These are phyloP conservation scores for Rhagonycha lutea DNA, from an alignment of 2,888 invertebrate species.

Conservation along the genomic window DNA sequence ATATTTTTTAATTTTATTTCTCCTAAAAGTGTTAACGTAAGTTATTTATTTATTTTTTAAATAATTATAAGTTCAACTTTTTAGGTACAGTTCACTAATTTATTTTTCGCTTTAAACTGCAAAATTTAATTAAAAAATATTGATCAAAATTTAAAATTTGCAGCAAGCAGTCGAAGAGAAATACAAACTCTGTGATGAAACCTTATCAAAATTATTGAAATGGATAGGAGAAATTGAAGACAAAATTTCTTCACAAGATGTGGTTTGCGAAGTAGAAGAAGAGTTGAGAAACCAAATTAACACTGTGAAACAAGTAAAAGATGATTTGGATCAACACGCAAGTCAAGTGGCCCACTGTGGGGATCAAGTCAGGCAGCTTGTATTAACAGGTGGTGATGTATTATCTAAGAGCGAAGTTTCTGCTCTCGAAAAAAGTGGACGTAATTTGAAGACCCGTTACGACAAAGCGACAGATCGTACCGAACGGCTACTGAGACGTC, in stretches of 20 bases:
- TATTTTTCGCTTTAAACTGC: background rate
- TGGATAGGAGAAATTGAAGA: conserved; percentile 88
- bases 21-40: background rate
- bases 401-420: conserved; percentile 89
- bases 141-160: conserved; percentile 43
- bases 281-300: conserved; percentile 88
- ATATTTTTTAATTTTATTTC: background rate
- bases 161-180: conserved; percentile 96
- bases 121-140: background rate
- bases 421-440: conserved; percentile 83
- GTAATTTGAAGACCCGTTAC: conserved; percentile 80
- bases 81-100: background rate
- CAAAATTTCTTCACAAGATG: conserved; percentile 81
- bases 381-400: conserved; percentile 88
- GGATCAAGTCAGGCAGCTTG: conserved; percentile 88
- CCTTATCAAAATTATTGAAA: conserved; percentile 79
- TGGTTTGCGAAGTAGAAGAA: conserved; percentile 84
- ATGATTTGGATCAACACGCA: conserved; percentile 85
- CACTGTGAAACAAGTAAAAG: conserved; percentile 86
- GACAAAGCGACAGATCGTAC: conserved; percentile 82
- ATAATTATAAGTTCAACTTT: background rate
- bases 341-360: conserved; percentile 83
- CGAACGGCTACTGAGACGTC: conserved; percentile 74
- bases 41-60: background rate
- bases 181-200: conserved; percentile 89